Evolutionary conservation across 2,113 vertebrate genomes (phyloP).

Genomic region (Otolemur garnettii): DNA sequence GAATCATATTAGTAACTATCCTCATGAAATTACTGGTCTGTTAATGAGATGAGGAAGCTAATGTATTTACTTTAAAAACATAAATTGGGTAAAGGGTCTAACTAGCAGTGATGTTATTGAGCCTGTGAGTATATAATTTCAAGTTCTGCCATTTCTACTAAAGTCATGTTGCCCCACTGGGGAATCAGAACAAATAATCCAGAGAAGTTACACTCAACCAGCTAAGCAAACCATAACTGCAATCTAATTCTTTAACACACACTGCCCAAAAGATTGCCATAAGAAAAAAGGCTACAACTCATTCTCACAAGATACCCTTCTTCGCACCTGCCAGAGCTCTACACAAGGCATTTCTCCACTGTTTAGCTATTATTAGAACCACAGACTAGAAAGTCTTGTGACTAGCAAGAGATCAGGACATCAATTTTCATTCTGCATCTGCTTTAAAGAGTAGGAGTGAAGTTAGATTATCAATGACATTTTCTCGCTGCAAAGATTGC

Average conservation of each 20-base stretch:
- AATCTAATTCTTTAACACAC: not conserved
- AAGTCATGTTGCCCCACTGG: not conserved
- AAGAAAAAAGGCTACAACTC: not conserved
- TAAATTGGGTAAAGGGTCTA: not conserved
- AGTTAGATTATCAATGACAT: constrained; percentile 75
- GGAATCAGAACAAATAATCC: not conserved
- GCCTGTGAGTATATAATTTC: not conserved
- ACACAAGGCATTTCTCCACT: not conserved
- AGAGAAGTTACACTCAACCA: not conserved
- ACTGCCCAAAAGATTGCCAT: not conserved
- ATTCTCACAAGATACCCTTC: not conserved
- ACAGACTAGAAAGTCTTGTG: constrained; percentile 60
- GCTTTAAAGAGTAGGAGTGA: constrained; percentile 75
- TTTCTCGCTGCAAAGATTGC: constrained; percentile 78
- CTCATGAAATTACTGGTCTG: not conserved
- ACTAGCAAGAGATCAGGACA: constrained; percentile 56
- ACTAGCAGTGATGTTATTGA: not conserved
- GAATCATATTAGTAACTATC: not conserved
- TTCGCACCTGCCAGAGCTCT: not conserved
- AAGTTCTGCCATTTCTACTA: not conserved
- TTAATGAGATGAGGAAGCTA: not conserved
- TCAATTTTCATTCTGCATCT: constrained; percentile 13
- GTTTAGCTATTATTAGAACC: constrained; percentile 57
- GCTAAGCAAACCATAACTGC: not conserved
- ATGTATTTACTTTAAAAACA: not conserved